Percentiles rank a stretch among this genome's conserved stretches.
These are phyloP conservation scores for Linepithema humile DNA, from an alignment of 1,140 invertebrate genomes.

Conservation along the genomic window DNA sequence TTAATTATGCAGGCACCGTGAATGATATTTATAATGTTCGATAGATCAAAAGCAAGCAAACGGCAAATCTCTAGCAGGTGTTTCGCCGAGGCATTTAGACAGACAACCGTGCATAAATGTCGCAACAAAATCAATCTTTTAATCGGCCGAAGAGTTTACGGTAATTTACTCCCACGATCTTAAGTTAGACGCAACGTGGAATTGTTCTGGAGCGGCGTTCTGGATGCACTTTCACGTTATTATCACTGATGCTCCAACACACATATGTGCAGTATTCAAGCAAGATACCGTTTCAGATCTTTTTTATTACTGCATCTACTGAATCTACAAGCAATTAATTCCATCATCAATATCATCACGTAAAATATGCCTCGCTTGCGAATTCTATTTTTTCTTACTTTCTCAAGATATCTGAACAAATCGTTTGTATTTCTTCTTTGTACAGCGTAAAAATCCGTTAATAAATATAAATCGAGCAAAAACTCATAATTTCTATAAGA, in stretches of 20 bases:
- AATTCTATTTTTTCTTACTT: background rate
- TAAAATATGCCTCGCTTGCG: background rate
- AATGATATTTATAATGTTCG: constrained; percentile 2
- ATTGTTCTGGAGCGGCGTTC: constrained; percentile 26
- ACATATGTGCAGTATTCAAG: constrained; percentile 7
- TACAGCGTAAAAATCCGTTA: background rate
- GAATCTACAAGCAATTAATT: background rate
- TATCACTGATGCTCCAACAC: background rate
- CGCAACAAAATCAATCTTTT: constrained; percentile 7
- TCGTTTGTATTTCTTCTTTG: background rate
- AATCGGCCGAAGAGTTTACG: background rate
- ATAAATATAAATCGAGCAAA: background rate
- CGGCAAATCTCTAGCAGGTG: constrained; percentile 30
- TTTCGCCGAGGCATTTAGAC: constrained; percentile 16
- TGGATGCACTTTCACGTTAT: constrained; percentile 56
- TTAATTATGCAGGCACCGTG: background rate
- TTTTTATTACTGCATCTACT: too few species aligned
- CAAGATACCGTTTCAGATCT: constrained; percentile 12
- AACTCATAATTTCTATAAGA: background rate
- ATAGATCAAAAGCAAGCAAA: background rate
- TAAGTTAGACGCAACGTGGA: background rate
- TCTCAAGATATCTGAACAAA: background rate
- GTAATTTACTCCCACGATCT: constrained; percentile 45
- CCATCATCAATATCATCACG: background rate
- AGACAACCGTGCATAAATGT: constrained; percentile 23